Percentiles rank a stretch among this genome's conserved stretches.
Conservation (phyloP, 2,113 vertebrate genomes). For the Corythaixoides concolor region DNA sequence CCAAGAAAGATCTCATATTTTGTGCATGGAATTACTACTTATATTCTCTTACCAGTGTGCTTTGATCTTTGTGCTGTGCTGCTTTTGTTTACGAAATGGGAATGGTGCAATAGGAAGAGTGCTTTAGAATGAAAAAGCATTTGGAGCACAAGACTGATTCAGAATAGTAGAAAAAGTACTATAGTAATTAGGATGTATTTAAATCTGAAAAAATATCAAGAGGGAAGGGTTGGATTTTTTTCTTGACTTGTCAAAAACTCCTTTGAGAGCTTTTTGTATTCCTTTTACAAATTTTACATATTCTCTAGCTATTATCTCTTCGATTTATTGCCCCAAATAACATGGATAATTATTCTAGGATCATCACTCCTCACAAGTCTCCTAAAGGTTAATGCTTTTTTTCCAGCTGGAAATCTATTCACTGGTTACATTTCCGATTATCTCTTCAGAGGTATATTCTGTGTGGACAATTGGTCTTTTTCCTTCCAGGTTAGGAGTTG, state of each 20-base stretch:
- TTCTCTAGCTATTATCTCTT: not conserved
- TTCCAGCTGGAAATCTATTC: not conserved
- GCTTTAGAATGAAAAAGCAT: not conserved
- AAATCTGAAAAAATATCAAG: not conserved
- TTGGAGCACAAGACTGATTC: not conserved
- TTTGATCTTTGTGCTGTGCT: not conserved
- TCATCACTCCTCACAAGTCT: not conserved
- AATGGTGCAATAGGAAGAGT: not conserved
- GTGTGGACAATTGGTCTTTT: not conserved
- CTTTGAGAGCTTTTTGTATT: not conserved
- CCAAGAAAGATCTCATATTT: not conserved
- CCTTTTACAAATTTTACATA: not conserved
- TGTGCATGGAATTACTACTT: not conserved
- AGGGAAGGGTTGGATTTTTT: not conserved
- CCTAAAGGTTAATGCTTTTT: not conserved
- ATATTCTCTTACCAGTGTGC: not conserved
- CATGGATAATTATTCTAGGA: not conserved
- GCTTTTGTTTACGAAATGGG: not conserved
- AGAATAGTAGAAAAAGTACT: not conserved
- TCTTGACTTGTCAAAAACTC: not conserved
- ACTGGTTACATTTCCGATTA: not conserved
- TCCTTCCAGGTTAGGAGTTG: not conserved
- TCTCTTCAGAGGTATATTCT: not conserved
- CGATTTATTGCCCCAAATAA: not conserved
- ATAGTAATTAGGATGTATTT: not conserved